Evolutionary conservation across 1,140 invertebrate species (phyloP).

Genomic region (Panagrolaimus sp.): DNA sequence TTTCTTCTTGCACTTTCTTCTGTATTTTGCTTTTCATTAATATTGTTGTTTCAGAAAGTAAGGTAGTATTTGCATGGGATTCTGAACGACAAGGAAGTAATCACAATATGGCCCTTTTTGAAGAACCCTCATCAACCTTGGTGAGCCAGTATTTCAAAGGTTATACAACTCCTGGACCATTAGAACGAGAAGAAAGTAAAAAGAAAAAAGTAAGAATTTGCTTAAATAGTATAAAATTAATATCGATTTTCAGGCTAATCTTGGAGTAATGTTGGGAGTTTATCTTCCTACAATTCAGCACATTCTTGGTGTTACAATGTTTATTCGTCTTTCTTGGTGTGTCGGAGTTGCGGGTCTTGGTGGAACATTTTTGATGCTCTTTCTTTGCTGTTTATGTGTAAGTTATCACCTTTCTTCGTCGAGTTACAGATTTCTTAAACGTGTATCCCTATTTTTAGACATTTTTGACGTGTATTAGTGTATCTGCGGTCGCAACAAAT

Average conservation of each 20-base stretch:
- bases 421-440: background rate
- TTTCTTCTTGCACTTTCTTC: too few relatives aligned
- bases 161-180: slow-evolving; percentile 55
- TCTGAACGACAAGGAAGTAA: too few relatives aligned
- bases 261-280: slow-evolving; percentile 95
- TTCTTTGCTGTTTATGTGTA: slow-evolving; percentile 73
- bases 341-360: slow-evolving; percentile 92
- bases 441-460: slow-evolving; percentile 66
- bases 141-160: slow-evolving; percentile 27
- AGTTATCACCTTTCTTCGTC: slow-evolving; percentile 29
- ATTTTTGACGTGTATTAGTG: slow-evolving; percentile 93
- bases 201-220: slow-evolving; percentile 31
- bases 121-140: too few relatives aligned
- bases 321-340: slow-evolving; percentile 97
- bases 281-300: slow-evolving; percentile 98
- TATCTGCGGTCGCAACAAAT: slow-evolving; percentile 98
- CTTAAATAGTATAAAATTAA: background rate
- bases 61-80: too few relatives aligned
- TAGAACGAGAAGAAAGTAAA: slow-evolving; percentile 50
- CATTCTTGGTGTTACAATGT: slow-evolving; percentile 78
- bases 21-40: too few relatives aligned
- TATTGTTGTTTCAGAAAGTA: too few relatives aligned
- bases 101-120: too few relatives aligned
- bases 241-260: slow-evolving; percentile 43
- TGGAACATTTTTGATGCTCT: slow-evolving; percentile 86